A percentile compares a stretch with the other conserved stretches of the same genome.
Conservation (phyloP, 2,113 vertebrate species). For the Nesoenas mayeri region DNA sequence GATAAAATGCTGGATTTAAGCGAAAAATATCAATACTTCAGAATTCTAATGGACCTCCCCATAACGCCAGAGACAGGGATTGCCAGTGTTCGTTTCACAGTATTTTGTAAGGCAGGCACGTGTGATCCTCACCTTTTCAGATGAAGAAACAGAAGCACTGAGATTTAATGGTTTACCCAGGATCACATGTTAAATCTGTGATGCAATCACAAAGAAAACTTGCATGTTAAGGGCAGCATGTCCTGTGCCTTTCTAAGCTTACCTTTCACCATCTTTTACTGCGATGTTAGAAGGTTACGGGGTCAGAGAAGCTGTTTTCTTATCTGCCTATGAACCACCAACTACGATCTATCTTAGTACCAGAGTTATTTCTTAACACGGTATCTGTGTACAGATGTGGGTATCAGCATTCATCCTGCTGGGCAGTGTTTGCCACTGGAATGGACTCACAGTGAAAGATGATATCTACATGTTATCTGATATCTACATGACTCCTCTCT, state of each 20-base stretch:
- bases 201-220: not conserved
- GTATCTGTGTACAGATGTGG: not conserved
- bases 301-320: not conserved
- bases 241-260: not conserved
- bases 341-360: not conserved
- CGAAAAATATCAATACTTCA: not conserved
- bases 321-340: not conserved
- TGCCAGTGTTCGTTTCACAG: not conserved
- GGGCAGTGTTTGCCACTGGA: not conserved
- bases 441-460: not conserved
- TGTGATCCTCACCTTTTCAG: not conserved
- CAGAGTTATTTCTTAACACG: not conserved
- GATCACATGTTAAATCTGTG: not conserved
- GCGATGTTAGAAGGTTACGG: not conserved
- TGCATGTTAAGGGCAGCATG: not conserved
- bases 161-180: not conserved
- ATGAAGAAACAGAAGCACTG: not conserved
- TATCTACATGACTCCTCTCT: not conserved
- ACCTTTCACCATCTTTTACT: not conserved
- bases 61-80: not conserved
- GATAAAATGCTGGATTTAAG: not conserved
- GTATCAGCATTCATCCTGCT: not conserved
- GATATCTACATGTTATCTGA: not conserved
- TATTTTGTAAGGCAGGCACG: not conserved
- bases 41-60: not conserved